Base-by-base conservation (phyloP, 2,113 vertebrate species). In the Stictonetta naevosa region DNA sequence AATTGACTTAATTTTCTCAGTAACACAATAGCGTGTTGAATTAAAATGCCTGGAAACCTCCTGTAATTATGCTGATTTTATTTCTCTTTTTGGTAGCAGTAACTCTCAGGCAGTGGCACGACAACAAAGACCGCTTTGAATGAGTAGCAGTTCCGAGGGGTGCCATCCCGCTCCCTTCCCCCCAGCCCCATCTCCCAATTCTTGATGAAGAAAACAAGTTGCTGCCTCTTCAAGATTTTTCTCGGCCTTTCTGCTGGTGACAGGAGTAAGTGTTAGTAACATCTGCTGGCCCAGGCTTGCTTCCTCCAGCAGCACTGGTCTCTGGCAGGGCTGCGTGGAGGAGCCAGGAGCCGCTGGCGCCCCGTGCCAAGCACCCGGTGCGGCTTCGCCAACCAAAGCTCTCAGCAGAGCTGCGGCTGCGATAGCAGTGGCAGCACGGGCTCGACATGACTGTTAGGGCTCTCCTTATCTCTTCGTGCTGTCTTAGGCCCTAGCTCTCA, bases 241-340 rank as follows among this genome's bases (percentile, higher is more conserved):
- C 59, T 48, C 86, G 78, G 82, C 89, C 74, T 91, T 92, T 96
- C 86, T 96, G 58, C 91, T 83, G 93, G 93, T 95, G 96, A 91
- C 95, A 91, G 73, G 87, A 78, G 4, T 86, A 92, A 97, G 93
- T 86, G 87, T 95, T 83, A 33, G 81, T 33, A 93, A 91, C 89
- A 97, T 96, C 97, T 97, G 93, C 94, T 62, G 67, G 93, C 83
- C 83, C 8, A 5, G 90, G 90, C 64, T 83, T 16, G 22, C 93
- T 95, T 95, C 88, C 90, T 94, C 82, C 88, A 79, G 87, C 88
- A 59, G 92, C 8, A 14, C 72, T 36, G 62, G 83, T 86, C 76
- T 75, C 46, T 33, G 80, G 83, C 86, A 80, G 55, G 92, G 94
- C 68, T 71, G 38, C 3, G 48, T 7, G 1, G 84, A 86, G 66